Base-by-base conservation (phyloP, 2,113 vertebrate genomes). In the Boulengeromyrus knoepffleri region DNA sequence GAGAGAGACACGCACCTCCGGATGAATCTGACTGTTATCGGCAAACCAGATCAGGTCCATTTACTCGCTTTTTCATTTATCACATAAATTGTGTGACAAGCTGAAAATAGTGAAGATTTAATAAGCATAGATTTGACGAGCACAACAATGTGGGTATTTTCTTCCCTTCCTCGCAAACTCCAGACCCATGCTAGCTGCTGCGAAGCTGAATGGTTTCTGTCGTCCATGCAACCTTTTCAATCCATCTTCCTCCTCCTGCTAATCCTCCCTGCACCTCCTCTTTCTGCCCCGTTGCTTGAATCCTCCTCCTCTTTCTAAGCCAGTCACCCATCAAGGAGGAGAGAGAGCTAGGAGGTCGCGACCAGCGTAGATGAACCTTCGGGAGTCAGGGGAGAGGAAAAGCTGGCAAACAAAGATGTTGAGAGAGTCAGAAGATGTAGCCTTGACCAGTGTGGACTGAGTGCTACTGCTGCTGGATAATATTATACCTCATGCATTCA, bases 221-320 rank as follows among this genome's bases (percentile, higher is more conserved):
- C 74, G 5, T 39, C 74, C 13, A 19, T 80, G 74, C 74, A 42
- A 42, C 83, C 83, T 46, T 85, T 85, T 47, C 45, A 47, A 85
- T 85, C 45, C 39, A 85, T 85, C 83, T 85, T 85, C 83, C 45
- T 85, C 39, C 24, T 85, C 45, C 83, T 85, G 36, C 74, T 80
- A 80, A 80, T 39, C 74, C 74, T 80, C 74, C 17, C 74, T 7
- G n/a, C 13, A 80, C 74, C 74, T 85, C 83, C 45, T 85, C 42
- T 85, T 85, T 85, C 45, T 24, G 42, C 39, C 83, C 83, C 24
- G 24, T 47, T 24, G 19, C 83, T 85, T 47, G 83, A 85, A 47
- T 85, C 83, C 45, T n/a, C 83, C 45, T 85, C 83, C 83, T 47
- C 21, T 47, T 85, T 39, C 45, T 85, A 45, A 85, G 83, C 83